phyloP scores from a whole-genome alignment of 2,888 invertebrate genomes.

The Sepiola atlantica region DNA sequence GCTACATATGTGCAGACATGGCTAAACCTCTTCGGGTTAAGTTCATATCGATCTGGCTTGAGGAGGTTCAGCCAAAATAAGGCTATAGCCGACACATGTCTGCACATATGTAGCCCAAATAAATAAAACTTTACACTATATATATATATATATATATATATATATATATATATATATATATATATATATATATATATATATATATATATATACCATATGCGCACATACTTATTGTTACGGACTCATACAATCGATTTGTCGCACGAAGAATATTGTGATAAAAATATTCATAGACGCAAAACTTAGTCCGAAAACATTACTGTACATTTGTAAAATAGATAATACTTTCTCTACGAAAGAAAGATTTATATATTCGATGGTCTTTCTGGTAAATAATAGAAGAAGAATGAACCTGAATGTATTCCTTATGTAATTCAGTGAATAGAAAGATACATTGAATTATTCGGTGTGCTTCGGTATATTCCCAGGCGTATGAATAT shows the following conservation, averaged over 20 bases:
- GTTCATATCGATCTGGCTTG: too few species aligned
- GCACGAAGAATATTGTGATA: background rate
- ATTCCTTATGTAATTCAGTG: background rate
- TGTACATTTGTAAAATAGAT: constrained; percentile 32
- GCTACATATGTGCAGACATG: too few species aligned
- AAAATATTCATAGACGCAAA: background rate
- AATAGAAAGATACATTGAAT: background rate
- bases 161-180: background rate
- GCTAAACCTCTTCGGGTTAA: too few species aligned
- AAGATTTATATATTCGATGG: background rate
- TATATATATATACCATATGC: background rate
- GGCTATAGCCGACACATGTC: too few species aligned
- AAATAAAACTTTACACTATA: too few species aligned
- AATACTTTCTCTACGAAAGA: background rate
- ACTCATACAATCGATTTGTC: constrained; percentile 32
- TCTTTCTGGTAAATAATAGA: background rate
- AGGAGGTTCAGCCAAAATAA: too few species aligned
- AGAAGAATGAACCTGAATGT: background rate
- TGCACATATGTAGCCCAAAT: too few species aligned
- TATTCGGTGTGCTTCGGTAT: background rate
- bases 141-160: background rate
- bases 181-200: background rate
- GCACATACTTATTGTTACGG: background rate
- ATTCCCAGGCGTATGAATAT: background rate
- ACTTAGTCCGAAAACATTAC: background rate